Evolutionary conservation across 2,888 invertebrate species (phyloP), one percentile per base, ranked within the genome.

Genomic region (Lithosia quadra): DNA sequence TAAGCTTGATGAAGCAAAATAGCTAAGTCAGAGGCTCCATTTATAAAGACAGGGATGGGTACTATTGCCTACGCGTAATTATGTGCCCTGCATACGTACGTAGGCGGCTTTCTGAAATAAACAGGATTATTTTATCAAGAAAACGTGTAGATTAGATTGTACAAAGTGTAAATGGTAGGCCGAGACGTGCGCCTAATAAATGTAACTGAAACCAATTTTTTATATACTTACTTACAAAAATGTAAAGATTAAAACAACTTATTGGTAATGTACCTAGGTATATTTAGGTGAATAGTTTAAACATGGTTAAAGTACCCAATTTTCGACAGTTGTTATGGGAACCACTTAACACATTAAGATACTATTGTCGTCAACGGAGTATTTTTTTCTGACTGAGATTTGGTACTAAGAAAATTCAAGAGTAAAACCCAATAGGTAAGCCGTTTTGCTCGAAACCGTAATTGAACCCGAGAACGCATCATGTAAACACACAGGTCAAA

Each of bases 1-100:
- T 76, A 69, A 70, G 73, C 74, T 76, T 79, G 79, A 81, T 82
- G 77, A 81, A 82, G 73, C 72, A 63, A 79, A 74, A 77, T 72
- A 73, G 81, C 81, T 73, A 79, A 79, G 77, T 84, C 82, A 84
- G 68, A 72, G 67, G 61, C 79, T 73, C 76, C 74, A 73, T 82
- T 79, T 81, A 79, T 82, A 77, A 82, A 69, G 76, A 79, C 77
- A 76, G 73, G 81, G 74, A 74, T 68, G 68, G 72, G 68, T 80
- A 72, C 65, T 69, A 79, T 81, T 75, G 74, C 76, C 72, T 76
- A 69, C 76, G 64, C 72, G 73, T 80, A 78, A 84, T 84, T 74
- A 84, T 72, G 75, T 78, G 36, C 67, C 78, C 74, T 74, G 73
- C 74, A 76, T 75, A 74, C 70, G 67, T 73, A 82, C 78, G 76